phyloP scores from a whole-genome alignment of 2,888 invertebrate genomes.

The Sussaba pulchella region DNA sequence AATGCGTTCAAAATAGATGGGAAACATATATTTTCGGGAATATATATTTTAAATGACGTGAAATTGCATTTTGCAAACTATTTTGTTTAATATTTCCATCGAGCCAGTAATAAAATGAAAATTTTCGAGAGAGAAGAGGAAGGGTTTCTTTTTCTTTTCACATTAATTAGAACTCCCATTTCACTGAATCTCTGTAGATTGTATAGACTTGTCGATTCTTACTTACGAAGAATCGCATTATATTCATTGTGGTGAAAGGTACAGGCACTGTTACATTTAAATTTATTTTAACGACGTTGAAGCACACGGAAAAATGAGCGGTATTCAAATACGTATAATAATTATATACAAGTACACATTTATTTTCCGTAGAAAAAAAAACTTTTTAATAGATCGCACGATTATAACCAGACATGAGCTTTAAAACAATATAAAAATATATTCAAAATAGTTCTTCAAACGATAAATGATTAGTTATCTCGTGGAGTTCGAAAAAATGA shows the following conservation, averaged over 20 bases:
- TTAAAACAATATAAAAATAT: no score
- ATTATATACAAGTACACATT: slow-evolving; percentile 30
- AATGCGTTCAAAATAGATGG: no score
- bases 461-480: no score
- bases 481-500: no score
- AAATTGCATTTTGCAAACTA: slow-evolving; percentile 28
- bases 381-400: not conserved
- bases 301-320: slow-evolving; percentile 22
- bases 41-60: no score
- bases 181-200: not conserved
- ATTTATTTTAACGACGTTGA: slow-evolving; percentile 40
- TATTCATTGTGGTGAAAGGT: slow-evolving; percentile 56
- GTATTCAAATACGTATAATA: no score
- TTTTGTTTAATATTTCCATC: slow-evolving; percentile 32
- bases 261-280: slow-evolving; percentile 62
- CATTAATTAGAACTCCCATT: not conserved
- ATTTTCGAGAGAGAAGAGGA: not conserved
- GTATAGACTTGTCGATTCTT: not conserved
- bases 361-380: slow-evolving; percentile 14
- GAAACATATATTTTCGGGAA: no score
- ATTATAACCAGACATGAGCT: no score
- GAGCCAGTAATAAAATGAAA: slow-evolving; percentile 18
- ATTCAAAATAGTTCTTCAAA: no score
- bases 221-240: slow-evolving; percentile 28
- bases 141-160: not conserved